Percentiles rank a stretch among this genome's conserved stretches.
Conservation (phyloP, 2,888 invertebrate species). For the Lottia scabra region DNA sequence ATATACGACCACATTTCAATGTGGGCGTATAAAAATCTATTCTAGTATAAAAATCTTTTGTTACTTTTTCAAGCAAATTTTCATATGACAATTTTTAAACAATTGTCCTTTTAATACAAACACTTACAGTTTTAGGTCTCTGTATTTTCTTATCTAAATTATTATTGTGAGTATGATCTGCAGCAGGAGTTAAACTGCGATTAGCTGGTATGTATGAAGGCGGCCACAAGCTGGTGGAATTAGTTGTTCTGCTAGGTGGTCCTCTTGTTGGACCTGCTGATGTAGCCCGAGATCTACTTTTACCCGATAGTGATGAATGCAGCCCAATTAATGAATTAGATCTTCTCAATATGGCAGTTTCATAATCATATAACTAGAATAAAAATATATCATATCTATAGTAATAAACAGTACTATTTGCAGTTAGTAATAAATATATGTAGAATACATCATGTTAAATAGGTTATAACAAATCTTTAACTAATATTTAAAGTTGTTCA, state of each 20-base stretch:
- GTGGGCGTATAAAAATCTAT: no score
- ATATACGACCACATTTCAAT: no score
- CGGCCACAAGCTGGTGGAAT: conserved; percentile 49
- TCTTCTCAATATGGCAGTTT: conserved; percentile 45
- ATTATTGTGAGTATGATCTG: conserved; percentile 35
- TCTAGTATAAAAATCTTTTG: no score
- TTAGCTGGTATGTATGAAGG: conserved; percentile 55
- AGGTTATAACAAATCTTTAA: no score
- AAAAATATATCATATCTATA: background rate
- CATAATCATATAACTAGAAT: conserved; percentile 61
- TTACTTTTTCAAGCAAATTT: no score
- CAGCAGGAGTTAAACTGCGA: conserved; percentile 51
- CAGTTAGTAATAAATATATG: no score
- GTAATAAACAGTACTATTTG: no score
- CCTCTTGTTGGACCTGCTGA: conserved; percentile 39
- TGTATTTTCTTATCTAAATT: conserved; percentile 57
- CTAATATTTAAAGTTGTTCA: no score
- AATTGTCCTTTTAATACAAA: no score
- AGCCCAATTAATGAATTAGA: conserved; percentile 45
- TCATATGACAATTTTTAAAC: no score
- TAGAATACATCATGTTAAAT: no score
- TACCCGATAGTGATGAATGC: conserved; percentile 17
- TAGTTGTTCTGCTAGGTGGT: conserved; percentile 36
- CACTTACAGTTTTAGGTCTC: conserved; percentile 64
- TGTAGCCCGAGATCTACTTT: conserved; percentile 38